Evolutionary conservation across 1,140 invertebrate genomes (phyloP).

Genomic region (Palaemon carinicauda): DNA sequence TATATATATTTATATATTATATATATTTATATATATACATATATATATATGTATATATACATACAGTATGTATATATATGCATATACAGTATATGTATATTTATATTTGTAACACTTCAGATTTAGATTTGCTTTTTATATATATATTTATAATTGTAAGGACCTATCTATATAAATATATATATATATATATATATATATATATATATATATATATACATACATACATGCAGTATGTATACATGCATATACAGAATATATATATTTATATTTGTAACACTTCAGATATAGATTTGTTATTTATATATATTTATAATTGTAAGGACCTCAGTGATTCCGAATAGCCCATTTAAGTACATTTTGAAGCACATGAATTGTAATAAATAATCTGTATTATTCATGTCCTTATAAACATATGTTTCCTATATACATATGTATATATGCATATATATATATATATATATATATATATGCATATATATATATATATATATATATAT

Average conservation of each 20-base stretch:
- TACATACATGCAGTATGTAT: neutral
- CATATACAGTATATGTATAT: constrained; percentile 1
- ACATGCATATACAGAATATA: neutral
- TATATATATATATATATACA: neutral
- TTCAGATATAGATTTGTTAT: too few relatives aligned
- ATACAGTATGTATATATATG: neutral
- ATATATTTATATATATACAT: too few relatives aligned
- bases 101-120: too few relatives aligned
- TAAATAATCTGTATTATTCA: too few relatives aligned
- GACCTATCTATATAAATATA: neutral
- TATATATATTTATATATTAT: too few relatives aligned
- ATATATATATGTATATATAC: too few relatives aligned
- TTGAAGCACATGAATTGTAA: too few relatives aligned
- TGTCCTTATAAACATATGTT: neutral
- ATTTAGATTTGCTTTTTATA: too few relatives aligned
- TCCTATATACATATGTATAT: neutral
- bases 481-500: neutral
- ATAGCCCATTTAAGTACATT: too few relatives aligned
- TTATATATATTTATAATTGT: too few relatives aligned
- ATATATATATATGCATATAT: neutral
- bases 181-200: neutral
- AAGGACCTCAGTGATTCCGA: too few relatives aligned
- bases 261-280: neutral
- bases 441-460: neutral
- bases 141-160: neutral